Conservation (phyloP, 1,140 invertebrate genomes). For the Arion vulgaris region DNA sequence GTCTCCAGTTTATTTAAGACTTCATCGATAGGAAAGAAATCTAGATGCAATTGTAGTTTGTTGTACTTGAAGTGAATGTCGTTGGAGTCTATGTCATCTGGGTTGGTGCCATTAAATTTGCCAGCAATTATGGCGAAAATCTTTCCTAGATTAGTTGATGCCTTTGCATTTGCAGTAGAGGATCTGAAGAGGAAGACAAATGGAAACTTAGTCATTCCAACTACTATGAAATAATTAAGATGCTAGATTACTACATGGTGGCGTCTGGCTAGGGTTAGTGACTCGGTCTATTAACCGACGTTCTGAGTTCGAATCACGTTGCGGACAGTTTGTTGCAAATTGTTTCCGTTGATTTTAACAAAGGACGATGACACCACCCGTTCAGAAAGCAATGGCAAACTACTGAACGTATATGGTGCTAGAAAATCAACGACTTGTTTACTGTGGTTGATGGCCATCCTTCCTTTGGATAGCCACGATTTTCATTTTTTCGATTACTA, state of each 20-base stretch:
- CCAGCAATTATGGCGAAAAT: constrained; percentile 86
- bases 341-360: too few species aligned
- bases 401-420: too few species aligned
- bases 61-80: constrained; percentile 50
- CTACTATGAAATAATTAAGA: background rate
- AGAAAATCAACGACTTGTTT: too few species aligned
- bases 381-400: too few species aligned
- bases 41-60: constrained; percentile 66
- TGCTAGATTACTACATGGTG: background rate
- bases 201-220: too few species aligned
- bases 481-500: too few species aligned
- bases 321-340: background rate
- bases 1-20: constrained; percentile 77
- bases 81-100: constrained; percentile 24
- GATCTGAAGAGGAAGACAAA: constrained; percentile 74
- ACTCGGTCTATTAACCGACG: too few species aligned
- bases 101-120: constrained; percentile 48
- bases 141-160: constrained; percentile 94
- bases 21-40: constrained; percentile 75
- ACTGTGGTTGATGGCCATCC: background rate
- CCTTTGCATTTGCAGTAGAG: constrained; percentile 94
- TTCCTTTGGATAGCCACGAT: background rate
- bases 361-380: too few species aligned
- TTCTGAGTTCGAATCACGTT: background rate
- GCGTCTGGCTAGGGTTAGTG: too few species aligned